Evolutionary conservation across 2,113 vertebrate species (phyloP).

Genomic region (Mobula birostris): DNA sequence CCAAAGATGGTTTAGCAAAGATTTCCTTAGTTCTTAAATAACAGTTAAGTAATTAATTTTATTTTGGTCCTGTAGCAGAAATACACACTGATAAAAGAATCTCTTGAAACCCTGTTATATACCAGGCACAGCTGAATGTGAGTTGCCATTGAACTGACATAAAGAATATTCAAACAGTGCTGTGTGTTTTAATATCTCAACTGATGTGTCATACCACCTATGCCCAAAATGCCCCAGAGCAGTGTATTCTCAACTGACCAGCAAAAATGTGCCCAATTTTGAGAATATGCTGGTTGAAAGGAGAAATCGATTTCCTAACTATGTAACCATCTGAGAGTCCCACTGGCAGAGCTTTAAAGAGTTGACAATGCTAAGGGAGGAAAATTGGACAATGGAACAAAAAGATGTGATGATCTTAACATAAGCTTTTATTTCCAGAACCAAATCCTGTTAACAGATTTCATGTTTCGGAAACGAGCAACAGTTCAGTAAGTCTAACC

Average conservation of each 20-base stretch:
- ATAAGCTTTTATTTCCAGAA: background rate
- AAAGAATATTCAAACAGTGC: background rate
- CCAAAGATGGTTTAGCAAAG: too few species aligned
- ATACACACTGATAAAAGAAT: background rate
- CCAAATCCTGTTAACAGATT: background rate
- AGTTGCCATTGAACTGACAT: background rate
- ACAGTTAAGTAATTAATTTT: background rate
- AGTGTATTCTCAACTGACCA: background rate
- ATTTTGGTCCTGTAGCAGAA: background rate
- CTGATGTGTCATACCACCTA: background rate
- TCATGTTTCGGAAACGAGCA: background rate
- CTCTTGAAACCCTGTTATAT: background rate
- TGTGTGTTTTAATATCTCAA: background rate
- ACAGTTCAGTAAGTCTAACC: constrained; percentile 39
- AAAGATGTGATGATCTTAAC: background rate
- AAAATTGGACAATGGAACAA: background rate
- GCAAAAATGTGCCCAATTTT: background rate
- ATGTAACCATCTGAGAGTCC: background rate
- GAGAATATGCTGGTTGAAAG: background rate
- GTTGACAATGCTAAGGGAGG: background rate
- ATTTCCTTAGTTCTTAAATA: background rate
- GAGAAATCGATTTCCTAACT: background rate
- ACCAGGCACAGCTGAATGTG: background rate
- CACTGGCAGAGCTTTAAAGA: background rate
- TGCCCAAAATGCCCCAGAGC: background rate